phyloP scores from a whole-genome alignment of 2,888 invertebrate genomes.

The Phytoseiulus persimilis region DNA sequence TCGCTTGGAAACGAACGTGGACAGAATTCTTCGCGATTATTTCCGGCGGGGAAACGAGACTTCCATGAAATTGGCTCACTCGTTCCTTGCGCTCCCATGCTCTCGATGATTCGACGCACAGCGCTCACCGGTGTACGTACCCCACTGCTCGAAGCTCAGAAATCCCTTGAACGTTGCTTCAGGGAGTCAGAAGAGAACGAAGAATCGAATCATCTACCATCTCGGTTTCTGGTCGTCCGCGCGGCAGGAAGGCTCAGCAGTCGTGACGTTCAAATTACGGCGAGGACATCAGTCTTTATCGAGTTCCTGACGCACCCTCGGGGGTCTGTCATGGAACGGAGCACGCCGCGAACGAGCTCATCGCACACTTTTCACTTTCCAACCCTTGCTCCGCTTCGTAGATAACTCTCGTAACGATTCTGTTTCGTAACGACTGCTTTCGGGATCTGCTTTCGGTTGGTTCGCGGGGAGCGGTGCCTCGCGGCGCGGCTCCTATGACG shows the following conservation, averaged over 20 bases:
- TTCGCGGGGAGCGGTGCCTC: too few species aligned
- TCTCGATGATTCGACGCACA: background rate
- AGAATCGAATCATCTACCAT: background rate
- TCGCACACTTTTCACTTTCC: background rate
- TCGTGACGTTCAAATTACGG: background rate
- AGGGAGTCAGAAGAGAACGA: background rate
- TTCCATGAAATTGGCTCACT: too few species aligned
- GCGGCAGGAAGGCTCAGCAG: background rate
- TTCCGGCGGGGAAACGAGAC: too few species aligned
- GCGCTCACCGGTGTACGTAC: background rate
- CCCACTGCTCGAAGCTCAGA: background rate
- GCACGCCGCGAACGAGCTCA: background rate
- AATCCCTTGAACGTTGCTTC: background rate
- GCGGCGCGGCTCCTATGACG: too few species aligned
- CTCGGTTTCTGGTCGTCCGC: background rate
- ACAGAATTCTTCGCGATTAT: too few species aligned
- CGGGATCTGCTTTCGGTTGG: too few species aligned
- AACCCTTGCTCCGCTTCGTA: background rate
- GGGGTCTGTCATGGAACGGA: background rate
- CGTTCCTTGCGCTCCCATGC: too few species aligned
- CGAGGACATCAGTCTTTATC: background rate
- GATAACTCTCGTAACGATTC: background rate
- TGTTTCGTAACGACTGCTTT: too few species aligned
- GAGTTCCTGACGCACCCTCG: slow-evolving; percentile 5
- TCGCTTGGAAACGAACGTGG: too few species aligned